phyloP scores from a whole-genome alignment of 2,113 vertebrate species.

The Climacteris rufus region DNA sequence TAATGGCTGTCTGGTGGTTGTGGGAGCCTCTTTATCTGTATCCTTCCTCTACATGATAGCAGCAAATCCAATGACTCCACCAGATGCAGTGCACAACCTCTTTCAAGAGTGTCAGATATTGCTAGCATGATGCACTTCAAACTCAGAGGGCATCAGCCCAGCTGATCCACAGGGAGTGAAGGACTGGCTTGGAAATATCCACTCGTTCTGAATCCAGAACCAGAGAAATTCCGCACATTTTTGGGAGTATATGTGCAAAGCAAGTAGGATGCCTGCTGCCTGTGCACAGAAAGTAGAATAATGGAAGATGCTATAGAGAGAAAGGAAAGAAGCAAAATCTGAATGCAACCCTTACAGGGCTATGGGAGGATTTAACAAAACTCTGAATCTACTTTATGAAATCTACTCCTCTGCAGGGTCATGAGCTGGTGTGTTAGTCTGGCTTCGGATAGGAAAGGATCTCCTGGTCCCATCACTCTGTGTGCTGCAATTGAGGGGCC shows the following conservation, averaged over 20 bases:
- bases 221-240: neutral
- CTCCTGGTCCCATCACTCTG: neutral
- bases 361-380: neutral
- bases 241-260: neutral
- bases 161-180: neutral
- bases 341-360: neutral
- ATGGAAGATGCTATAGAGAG: neutral
- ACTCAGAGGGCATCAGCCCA: neutral
- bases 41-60: neutral
- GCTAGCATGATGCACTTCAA: neutral
- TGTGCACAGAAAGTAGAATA: neutral
- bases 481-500: fast-evolving
- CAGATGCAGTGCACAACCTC: neutral
- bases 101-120: neutral
- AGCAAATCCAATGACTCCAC: neutral
- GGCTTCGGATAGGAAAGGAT: neutral
- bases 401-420: neutral
- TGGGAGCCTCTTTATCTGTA: neutral
- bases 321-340: neutral
- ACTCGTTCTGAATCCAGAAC: neutral
- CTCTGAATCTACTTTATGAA: neutral
- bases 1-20: neutral
- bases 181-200: neutral
- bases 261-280: neutral
- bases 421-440: fast-evolving